Evolutionary conservation across 2,797 vertebrate species (phyloP).

Genomic region (Hemitrygon akajei): DNA sequence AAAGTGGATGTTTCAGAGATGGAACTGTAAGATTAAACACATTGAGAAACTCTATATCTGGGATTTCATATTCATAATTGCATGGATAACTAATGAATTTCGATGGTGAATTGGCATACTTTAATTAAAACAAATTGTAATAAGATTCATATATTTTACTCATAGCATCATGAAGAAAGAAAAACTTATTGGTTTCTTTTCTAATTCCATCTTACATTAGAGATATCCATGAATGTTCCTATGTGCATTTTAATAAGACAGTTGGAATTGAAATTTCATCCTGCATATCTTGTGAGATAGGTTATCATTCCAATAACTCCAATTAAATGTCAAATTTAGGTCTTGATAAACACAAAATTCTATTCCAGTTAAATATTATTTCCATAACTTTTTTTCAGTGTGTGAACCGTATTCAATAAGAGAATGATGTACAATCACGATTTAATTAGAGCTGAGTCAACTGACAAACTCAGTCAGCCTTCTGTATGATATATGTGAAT

Average conservation of each 20-base stretch:
- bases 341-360: neutral
- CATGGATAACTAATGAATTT: constrained; percentile 14
- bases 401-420: neutral
- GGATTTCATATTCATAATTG: neutral
- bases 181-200: neutral
- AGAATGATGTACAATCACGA: neutral
- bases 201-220: neutral
- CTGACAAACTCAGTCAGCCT: neutral
- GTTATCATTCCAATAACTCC: neutral
- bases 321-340: constrained; percentile 8
- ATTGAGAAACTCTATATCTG: neutral
- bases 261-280: neutral
- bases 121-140: constrained; percentile 8
- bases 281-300: neutral
- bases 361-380: neutral
- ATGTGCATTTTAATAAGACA: neutral
- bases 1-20: neutral
- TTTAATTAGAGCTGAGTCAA: constrained; percentile 22
- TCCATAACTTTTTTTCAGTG: neutral
- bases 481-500: neutral
- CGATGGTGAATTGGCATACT: neutral
- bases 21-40: neutral
- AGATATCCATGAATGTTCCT: neutral
- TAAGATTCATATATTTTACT: neutral
- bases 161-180: neutral